Base-by-base conservation (phyloP, 2,797 vertebrate genomes). In the Eupleurogrammus muticus region DNA sequence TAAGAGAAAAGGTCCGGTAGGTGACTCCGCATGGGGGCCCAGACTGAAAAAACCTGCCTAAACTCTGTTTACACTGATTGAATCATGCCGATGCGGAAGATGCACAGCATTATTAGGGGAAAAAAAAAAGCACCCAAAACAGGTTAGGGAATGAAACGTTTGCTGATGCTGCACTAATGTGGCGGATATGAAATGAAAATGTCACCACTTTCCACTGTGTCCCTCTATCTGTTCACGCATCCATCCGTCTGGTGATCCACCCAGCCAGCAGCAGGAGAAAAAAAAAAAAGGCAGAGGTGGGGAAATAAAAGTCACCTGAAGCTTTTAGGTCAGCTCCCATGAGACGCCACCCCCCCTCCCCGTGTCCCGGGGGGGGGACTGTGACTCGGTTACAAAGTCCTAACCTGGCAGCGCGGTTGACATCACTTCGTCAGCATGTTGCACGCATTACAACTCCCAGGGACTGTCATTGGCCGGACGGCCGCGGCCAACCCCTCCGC, bases 131-230 rank as follows among this genome's bases (percentile, higher is more conserved):
- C 70, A 68, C 85, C 80, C 71, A 80, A 87, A 91, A 85, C 85
- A 89, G 90, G 88, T 88, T 87, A 73, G 80, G 76, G 72, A 89
- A 87, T 70, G 80, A 90, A 87, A 86, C 14, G 66, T 72, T 77
- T 91, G 90, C 92, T 92, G 89, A 93, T 88, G 89, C 87, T 87
- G 89, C 91, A 91, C 86, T 84, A 91, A 89, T 74, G 4, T 73
- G 73, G 82, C 81, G 90, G 90, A 90, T 88, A 84, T 86, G 85
- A 91, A 91, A 90, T 90, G 71, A 90, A 91, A 91, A 85, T 86
- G 87, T 85, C 55, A 65, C 19, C 82, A 80, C 67, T 82, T 84
- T 87, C 77, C 16, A 53, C 85, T 73, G 75, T 38, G 70, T 77
- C 76, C 75, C 75, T 76, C 81, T 81, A 87, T 87, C 74, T 84